A percentile compares a stretch with the other conserved stretches of the same genome.
Evolutionary conservation across 2,113 vertebrate species (phyloP).

Genomic region (Sinocyclocheilus grahami): DNA sequence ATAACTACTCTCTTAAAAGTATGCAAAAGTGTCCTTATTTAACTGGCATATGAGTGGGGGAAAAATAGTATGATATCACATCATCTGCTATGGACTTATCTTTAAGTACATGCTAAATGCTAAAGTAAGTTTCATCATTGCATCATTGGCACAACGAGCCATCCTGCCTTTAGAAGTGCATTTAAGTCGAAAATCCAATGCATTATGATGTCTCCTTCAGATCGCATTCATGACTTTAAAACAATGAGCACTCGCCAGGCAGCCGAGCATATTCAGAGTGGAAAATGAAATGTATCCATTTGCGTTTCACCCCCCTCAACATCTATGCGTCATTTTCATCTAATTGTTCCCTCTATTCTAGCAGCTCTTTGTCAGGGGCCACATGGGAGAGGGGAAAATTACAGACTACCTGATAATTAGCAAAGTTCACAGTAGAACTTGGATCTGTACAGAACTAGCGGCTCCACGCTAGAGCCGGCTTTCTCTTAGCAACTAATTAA

Average conservation of each 20-base stretch:
- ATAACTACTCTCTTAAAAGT: too few relatives aligned
- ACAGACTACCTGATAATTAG: slow-evolving; percentile 84
- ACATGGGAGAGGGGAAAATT: slow-evolving; percentile 76
- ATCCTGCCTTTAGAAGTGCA: not conserved
- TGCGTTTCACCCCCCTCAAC: slow-evolving; percentile 42
- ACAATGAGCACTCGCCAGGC: slow-evolving; percentile 37
- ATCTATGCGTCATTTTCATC: slow-evolving; percentile 63
- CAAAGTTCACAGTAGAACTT: slow-evolving; percentile 78
- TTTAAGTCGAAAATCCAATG: not conserved
- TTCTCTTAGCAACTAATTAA: slow-evolving; percentile 84
- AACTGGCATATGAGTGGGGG: too few relatives aligned
- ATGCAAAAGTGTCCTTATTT: too few relatives aligned
- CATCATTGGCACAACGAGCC: not conserved
- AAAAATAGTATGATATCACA: not conserved
- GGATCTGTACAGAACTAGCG: slow-evolving; percentile 69
- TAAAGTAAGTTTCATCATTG: slow-evolving; percentile 3
- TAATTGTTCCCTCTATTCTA: slow-evolving; percentile 62
- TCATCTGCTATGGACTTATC: not conserved
- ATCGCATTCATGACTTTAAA: slow-evolving; percentile 32
- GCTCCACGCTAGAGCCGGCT: slow-evolving; percentile 73
- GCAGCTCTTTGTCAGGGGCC: slow-evolving; percentile 69
- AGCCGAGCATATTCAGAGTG: slow-evolving; percentile 23
- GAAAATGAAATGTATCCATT: slow-evolving; percentile 48
- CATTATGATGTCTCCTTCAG: not conserved
- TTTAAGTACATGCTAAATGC: not conserved